Conservation (phyloP, 2,888 invertebrate species). For the Seladonia tumulorum region DNA sequence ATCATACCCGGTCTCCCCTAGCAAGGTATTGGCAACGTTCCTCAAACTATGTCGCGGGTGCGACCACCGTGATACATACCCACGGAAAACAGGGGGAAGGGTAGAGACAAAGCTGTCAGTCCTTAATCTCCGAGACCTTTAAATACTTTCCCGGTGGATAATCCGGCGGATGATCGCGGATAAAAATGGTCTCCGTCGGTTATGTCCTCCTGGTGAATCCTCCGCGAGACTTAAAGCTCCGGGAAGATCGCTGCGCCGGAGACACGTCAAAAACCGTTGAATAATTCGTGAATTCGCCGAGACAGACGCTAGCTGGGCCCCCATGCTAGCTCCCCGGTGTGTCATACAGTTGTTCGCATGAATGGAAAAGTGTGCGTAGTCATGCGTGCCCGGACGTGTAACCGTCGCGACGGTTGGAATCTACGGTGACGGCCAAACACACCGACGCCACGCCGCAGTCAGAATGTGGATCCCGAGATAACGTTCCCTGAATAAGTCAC, state of each 20-base stretch:
- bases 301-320: constrained; percentile 30
- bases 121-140: constrained; percentile 32
- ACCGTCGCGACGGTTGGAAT: neutral
- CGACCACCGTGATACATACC: neutral
- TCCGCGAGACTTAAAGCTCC: constrained; percentile 25
- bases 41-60: constrained; percentile 41
- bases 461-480: constrained; percentile 35
- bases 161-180: constrained; percentile 54
- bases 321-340: constrained; percentile 32
- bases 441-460: neutral
- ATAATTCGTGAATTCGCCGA: constrained; percentile 60
- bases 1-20: neutral
- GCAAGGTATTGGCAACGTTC: neutral
- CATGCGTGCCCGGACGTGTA: constrained; percentile 15
- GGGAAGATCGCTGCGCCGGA: constrained; percentile 21
- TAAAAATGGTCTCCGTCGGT: constrained; percentile 53
- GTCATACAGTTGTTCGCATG: constrained; percentile 35
- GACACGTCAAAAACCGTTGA: constrained; percentile 60
- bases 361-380: constrained; percentile 43
- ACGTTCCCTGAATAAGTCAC: constrained; percentile 72
- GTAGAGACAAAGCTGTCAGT: neutral
- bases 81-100: neutral
- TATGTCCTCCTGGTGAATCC: constrained; percentile 10
- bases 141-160: constrained; percentile 55
- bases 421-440: neutral